Conservation (phyloP, 2,113 vertebrate species). For the Cavia aperea region DNA sequence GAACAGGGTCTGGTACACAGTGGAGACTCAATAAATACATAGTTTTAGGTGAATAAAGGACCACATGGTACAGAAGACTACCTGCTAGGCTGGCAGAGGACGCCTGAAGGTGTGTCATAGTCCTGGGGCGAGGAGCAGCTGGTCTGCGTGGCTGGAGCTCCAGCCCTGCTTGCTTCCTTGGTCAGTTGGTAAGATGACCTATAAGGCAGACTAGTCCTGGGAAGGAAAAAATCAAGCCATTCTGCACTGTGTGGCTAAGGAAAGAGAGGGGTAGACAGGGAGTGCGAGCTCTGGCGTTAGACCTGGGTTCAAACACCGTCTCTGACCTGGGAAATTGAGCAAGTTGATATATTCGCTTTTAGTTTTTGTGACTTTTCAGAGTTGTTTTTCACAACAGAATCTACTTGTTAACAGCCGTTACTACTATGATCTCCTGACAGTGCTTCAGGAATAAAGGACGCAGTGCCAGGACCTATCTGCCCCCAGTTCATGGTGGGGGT, state of each 20-base stretch:
- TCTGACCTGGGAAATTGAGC: neutral
- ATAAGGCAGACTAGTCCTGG: neutral
- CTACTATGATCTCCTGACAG: neutral
- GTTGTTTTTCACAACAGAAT: neutral
- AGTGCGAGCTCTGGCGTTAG: neutral
- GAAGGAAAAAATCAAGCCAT: neutral
- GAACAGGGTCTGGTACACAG: neutral
- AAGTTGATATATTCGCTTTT: neutral
- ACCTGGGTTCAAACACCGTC: neutral
- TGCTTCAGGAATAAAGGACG: neutral
- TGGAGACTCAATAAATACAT: neutral
- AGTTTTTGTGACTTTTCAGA: neutral
- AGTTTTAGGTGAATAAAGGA: slow-evolving; percentile 11
- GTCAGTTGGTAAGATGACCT: neutral
- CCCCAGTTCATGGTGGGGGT: neutral
- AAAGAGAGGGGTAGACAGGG: neutral
- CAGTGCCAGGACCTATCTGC: neutral
- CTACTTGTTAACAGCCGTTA: neutral
- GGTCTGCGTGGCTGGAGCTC: neutral
- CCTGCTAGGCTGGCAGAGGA: neutral
- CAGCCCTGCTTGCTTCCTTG: neutral
- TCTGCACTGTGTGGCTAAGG: too few relatives aligned
- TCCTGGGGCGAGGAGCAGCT: neutral
- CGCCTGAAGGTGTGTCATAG: neutral
- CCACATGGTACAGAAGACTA: neutral